These are phyloP conservation scores for Porites lobata DNA, from an alignment of 92 coral and sea anemone species.

Conservation along the genomic window DNA sequence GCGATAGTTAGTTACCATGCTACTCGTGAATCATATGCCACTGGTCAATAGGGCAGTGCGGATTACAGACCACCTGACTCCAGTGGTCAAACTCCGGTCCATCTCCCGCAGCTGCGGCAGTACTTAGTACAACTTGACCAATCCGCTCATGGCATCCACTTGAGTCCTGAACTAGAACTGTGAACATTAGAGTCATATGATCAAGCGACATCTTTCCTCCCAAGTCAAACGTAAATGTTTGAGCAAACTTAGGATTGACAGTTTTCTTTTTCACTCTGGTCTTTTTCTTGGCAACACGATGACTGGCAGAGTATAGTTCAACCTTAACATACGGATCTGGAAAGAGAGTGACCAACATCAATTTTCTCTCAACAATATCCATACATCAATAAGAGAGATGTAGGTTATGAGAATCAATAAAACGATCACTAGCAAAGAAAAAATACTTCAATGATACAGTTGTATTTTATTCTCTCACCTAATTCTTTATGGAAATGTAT, in stretches of 20 bases:
- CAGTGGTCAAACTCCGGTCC: constrained; percentile 99
- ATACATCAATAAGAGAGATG: too few relatives aligned
- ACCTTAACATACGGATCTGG: constrained; percentile 98
- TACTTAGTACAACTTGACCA: constrained; percentile 97
- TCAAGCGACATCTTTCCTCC: constrained; percentile 90
- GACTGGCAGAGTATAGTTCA: constrained; percentile 89
- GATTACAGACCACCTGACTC: constrained; percentile 98
- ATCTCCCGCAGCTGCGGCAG: constrained; percentile 87
- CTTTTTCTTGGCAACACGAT: constrained; percentile 95
- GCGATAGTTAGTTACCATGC: not conserved
- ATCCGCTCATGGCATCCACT: constrained; percentile 98
- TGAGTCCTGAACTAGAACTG: constrained; percentile 91
- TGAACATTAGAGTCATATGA: constrained; percentile 90
- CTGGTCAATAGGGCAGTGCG: constrained; percentile 98
- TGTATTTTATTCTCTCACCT: too few relatives aligned
- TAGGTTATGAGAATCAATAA: too few relatives aligned
- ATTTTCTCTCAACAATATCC: too few relatives aligned
- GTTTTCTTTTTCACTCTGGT: constrained; percentile 98
- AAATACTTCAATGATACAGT: not conserved
- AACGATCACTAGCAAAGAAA: not conserved
- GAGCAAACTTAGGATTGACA: constrained; percentile 95
- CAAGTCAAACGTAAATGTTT: constrained; percentile 94
- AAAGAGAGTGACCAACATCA: not conserved
- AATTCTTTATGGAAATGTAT: too few relatives aligned
- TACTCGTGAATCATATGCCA: constrained; percentile 99